These are phyloP conservation scores for Otis tarda DNA, from an alignment of 2,113 vertebrate genomes.

Conservation along the genomic window DNA sequence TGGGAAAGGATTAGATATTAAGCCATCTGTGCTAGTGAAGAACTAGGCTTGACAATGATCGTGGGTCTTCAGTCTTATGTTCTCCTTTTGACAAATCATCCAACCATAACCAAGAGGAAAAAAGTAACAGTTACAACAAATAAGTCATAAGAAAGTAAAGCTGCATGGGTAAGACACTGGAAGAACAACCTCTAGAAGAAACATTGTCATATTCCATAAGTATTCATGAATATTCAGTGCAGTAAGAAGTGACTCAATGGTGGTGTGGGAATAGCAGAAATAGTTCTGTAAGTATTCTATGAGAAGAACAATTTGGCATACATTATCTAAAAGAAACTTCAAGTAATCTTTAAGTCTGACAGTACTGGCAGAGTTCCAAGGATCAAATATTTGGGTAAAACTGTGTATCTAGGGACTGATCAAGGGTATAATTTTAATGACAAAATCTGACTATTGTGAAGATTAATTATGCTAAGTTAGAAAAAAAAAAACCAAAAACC, in stretches of 20 bases:
- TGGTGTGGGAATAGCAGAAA: conserved; percentile 43
- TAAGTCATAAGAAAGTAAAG: not conserved
- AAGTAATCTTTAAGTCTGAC: conserved; percentile 24
- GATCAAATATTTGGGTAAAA: conserved; percentile 50
- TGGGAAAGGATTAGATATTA: not conserved
- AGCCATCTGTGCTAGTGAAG: not conserved
- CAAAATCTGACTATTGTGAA: conserved; percentile 4
- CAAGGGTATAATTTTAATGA: not conserved
- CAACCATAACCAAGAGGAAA: not conserved
- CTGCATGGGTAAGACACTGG: not conserved
- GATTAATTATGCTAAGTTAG: not conserved
- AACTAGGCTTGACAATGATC: not conserved
- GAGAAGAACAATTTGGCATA: conserved; percentile 46
- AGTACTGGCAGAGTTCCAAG: not conserved
- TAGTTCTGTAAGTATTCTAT: conserved; percentile 10
- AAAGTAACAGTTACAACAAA: not conserved
- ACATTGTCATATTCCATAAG: not conserved
- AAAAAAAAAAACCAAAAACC: not conserved
- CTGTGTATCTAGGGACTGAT: not conserved
- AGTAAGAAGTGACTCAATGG: conserved; percentile 20
- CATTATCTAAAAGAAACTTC: conserved; percentile 35
- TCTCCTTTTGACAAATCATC: not conserved
- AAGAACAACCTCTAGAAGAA: not conserved
- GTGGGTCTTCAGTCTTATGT: not conserved
- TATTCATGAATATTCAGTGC: conserved; percentile 42